Evolutionary conservation across 2,113 vertebrate genomes (phyloP), one percentile per base, ranked within the genome.

Genomic region (Pterophyllum scalare): DNA sequence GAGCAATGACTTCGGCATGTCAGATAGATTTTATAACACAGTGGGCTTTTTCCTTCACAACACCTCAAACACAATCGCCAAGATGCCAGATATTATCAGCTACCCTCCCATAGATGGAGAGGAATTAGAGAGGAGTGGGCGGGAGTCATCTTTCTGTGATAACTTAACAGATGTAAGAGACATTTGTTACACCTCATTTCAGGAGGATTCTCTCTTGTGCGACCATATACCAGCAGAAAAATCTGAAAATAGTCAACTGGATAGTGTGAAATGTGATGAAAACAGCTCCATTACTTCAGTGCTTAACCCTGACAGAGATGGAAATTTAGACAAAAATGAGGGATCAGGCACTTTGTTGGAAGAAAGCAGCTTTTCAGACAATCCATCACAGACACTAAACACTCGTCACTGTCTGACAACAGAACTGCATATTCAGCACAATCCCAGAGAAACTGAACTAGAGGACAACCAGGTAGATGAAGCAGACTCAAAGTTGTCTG

Each of bases 81-180:
- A 85, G 40, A 89, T 84, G 82, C 91, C 90, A 26, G 90, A 94
- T 88, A 95, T 96, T 74, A 94, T 95, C 10, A 93, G 77, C 80
- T 87, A 94, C 26, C 90, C 94, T 31, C 93, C 93, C 7, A 77
- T 95, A 33, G 94, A 95, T 80, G 94, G 91, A 60, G 92, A 94
- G 14, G 86, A 93, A 28, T 49, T 95, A 13, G 94, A 95, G 56
- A 90, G 70, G 24, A 89, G 70, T 85, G 82, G 83, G 24, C 43
- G 75, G n/a, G 85, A 89, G 19, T 83, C 65, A 0, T 59, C 75
- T 1, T 38, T 88, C 17, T 59, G 64, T 67, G n/a, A 31, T 43
- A 22, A 90, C 65, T 49, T 82, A 59, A 59, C 59, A 59, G 26
- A 12, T 2, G 33, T 35, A 9, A 43, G 49, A 79, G 90, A 88